Evolutionary conservation across 2,797 vertebrate species (phyloP), one percentile per base, ranked within the genome.

Genomic region (Petrocephalus sullivani): DNA sequence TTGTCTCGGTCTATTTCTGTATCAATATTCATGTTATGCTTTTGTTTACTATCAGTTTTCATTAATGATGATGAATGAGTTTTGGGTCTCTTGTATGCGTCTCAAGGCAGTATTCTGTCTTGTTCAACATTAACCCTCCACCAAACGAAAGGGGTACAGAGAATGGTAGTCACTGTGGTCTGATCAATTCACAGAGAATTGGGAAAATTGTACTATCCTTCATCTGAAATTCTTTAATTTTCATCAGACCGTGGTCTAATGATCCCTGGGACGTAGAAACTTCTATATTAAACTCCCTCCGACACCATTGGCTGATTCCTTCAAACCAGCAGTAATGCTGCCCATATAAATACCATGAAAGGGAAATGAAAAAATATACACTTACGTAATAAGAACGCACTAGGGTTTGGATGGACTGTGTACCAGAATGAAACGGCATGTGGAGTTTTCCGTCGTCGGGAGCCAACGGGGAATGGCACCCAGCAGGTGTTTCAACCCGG

Each of bases 351-450:
- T 78, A 46, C 41, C 87, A 89, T 87, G 91, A 90, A 91, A 91
- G 89, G 91, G 92, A 91, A 94, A 92, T 94, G 94, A 94, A 95
- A 94, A 95, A 94, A 92, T 94, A 46, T 71, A 90, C 89, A 46
- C 51, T 83, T 91, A 92, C 90, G 89, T 90, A 90, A 90, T 87
- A 89, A 88, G 87, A 89, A 87, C 19, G 28, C 21, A 92, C 14
- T 89, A 91, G 64, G 91, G 78, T 89, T 87, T 10, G 19, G 91
- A 89, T 58, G 86, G 88, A 85, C 58, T 88, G 90, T 85, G 89
- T 89, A 91, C 89, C 88, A 89, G 93, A 78, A 92, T 89, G 75
- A 88, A 78, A 85, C 89, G 91, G 90, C 91, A 92, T 92, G 84
- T 86, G 85, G 87, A 87, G 81, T 85, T 88, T 88, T 91, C 84